Evolutionary conservation across 2,888 invertebrate species (phyloP), one percentile per base, ranked within the genome.

Genomic region (Adela reaumurella): DNA sequence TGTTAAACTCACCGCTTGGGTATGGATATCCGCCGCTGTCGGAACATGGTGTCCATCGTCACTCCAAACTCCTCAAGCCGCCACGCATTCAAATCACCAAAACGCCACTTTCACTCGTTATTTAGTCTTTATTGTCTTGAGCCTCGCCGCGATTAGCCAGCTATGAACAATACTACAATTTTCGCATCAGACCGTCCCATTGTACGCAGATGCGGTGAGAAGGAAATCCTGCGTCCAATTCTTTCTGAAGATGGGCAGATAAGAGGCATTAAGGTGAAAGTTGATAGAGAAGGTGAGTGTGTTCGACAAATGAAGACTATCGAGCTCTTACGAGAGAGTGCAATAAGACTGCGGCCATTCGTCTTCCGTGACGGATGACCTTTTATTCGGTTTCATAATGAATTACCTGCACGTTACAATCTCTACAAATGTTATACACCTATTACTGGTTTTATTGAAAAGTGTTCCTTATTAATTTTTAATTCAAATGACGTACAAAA

Each of bases 11-110:
- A 80, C 74, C 71, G 65, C 65, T 74, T 80, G 59, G 72, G 78
- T 61, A 72, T 70, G 61, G 68, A 77, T 58, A 70, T 70, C 64
- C 74, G 70, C 57, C 79, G 67, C 59, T 71, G 78, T 60, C 74
- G 74, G 68, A 79, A 78, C 68, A 74, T 70, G 66, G 72, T 74
- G 60, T 74, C 74, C 76, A 71, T 81, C 76, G 70, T 76, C 59
- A 29, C 35, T 35, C 35, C 35, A 14, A 8, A 8, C 24, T 8
- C 35, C n/a, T 14, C 35, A 35, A 11, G 8, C 35, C 35, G 35
- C 35, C 3, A 8, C 35, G 35, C 35, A 35, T 35, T 14, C 35
- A 35, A 35, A 35, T 35, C 14, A 14, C 35, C 35, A 35, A 35
- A 35, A 35, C 14, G 14, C 35, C 35, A 35, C 35, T 35, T 35